Base-by-base conservation (phyloP, 1,140 invertebrate genomes). In the Drosophila bocqueti region DNA sequence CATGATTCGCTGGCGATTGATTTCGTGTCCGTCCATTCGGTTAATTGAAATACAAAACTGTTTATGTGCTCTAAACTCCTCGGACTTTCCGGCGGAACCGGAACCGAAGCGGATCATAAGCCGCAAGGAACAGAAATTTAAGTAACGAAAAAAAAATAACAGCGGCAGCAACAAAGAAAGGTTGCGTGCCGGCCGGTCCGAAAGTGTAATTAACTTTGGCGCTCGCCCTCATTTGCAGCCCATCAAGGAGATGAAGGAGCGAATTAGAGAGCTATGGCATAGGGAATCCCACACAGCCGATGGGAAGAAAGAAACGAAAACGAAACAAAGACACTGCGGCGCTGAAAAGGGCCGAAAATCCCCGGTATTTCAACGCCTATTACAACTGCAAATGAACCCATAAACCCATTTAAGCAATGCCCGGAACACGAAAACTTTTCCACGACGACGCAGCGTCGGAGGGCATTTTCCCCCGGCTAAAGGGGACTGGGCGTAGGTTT, bases 361-460 rank as follows among this genome's bases (percentile, higher is more conserved):
- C 79, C 59, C 75, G 63, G 58, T 72, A 85, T 90, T 89, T 90
- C 68, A 89, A 85, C 75, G 85, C 61, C 86, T 80, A 91, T 91
- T 90, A 82, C 85, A 91, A 82, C 81, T 90, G 82, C 65, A 90
- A 90, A 90, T 91, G 79, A 91, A 79, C 75, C 81, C 85, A 84
- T 90, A 90, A 90, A 82, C 82, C 85, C 85, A 85, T 90, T 90
- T 89, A 85, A 76, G 79, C 78, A 82, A 79, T 89, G 79, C 81
- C 85, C 79, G 46, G 60, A 85, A 90, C 85, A 84, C 78, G 81
- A 67, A 89, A 87, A 87, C 60, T 80, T 83, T 60, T 42, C 52
- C 67, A 43, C 49, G 34, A 59, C 50, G 45, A 38, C 36, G 54
- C 49, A 63, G 29, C 40, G 38, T 54, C 42, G 45, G 38, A 36